These are phyloP conservation scores for Anisognathus igniventris DNA, from an alignment of 2,797 vertebrate species.

Conservation along the genomic window DNA sequence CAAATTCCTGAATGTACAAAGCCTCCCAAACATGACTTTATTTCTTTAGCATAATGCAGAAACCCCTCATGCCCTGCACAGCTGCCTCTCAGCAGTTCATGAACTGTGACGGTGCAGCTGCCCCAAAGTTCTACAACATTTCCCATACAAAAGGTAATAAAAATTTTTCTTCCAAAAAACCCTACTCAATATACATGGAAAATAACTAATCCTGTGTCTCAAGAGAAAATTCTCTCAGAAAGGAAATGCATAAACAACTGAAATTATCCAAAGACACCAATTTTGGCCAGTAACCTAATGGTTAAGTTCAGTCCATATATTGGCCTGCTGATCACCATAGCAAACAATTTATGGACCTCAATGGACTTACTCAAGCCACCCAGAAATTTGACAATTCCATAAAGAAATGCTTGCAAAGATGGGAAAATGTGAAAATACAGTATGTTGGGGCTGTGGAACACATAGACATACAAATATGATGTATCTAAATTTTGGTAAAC, in stretches of 20 bases:
- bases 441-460: neutral
- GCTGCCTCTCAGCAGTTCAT: neutral
- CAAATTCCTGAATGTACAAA: neutral
- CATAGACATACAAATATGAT: accelerated
- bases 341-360: neutral
- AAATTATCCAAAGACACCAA: neutral
- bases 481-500: neutral
- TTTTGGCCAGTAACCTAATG: neutral
- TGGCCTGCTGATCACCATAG: neutral
- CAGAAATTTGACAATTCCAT: neutral
- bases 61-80: neutral
- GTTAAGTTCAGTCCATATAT: neutral
- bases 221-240: neutral
- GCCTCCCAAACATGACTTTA: neutral
- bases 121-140: neutral
- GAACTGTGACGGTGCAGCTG: neutral
- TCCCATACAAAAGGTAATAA: neutral
- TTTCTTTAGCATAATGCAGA: neutral
- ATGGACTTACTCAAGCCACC: neutral
- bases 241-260: neutral
- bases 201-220: neutral
- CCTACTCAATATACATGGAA: neutral
- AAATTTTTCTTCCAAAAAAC: accelerated
- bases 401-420: neutral
- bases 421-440: neutral